Evolutionary conservation across 2,888 invertebrate genomes (phyloP), one percentile per base, ranked within the genome.

Genomic region (Scaptodrosophila latifasciaeformis): DNA sequence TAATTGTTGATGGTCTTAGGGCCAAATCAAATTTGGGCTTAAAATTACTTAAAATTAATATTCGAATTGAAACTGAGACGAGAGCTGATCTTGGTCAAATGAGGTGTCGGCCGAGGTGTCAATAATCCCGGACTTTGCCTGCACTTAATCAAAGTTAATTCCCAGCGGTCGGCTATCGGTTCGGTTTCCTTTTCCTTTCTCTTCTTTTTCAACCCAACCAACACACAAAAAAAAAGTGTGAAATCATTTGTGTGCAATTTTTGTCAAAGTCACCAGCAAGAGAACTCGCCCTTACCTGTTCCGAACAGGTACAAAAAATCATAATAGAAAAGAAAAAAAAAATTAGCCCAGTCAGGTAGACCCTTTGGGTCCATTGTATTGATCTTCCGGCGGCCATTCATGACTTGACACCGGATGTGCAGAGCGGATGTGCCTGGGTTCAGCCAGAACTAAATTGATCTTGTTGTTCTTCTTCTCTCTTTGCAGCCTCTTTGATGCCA

Each of bases 401-500:
- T 71, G 61, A 59, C 49, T 34, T 17, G 37, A 37, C 24, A 68
- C 72, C 42, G 17, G 6, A 24, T 42, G 19, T n/a, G 2, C 17
- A 19, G 2, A 39, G 17, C 72, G 74, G 79, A 79, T 74, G 72
- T 78, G 57, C 43, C 31, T 59, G 51, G 37, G 48, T 40, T 18
- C 34, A 44, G 37, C 37, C 19, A 37, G 13, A 24, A 39, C 29
- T 37, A 37, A 49, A 64, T 31, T 48, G 42, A 53, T 49, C 50
- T 27, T 17, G 1, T 39, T 9, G 31, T 37, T 52, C 46, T 62
- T 48, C 19, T 60, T 35, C 50, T 67, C 80, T 67, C 74, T 64
- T 89, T 89, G 9, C 89, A 95, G 95, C 81, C 88, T 95, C 57
- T 87, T 95, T 84, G 95, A 95, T 85, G 92, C 85, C 39, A 86